Conservation (phyloP, 2,113 vertebrate species). For the Ammodytes dubius region DNA sequence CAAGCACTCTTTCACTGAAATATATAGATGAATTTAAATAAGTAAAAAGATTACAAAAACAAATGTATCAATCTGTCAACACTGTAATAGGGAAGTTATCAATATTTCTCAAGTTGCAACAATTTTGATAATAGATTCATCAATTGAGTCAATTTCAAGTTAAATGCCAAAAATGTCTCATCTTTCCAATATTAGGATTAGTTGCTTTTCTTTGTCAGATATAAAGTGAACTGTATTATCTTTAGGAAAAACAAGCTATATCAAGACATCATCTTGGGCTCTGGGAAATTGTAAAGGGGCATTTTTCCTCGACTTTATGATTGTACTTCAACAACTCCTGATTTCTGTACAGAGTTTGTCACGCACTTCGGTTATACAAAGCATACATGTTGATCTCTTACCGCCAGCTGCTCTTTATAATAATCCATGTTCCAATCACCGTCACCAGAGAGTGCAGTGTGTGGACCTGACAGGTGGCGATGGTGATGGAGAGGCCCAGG, state of each 20-base stretch:
- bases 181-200: not conserved
- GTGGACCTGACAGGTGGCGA: slow-evolving; percentile 89
- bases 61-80: not conserved
- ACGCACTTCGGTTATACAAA: slow-evolving; percentile 1
- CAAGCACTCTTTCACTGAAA: not conserved
- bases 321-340: not conserved
- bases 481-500: slow-evolving; percentile 84
- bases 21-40: not conserved
- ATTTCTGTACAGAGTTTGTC: not conserved
- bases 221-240: not conserved
- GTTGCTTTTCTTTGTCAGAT: not conserved
- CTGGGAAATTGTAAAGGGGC: not conserved
- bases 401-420: slow-evolving; percentile 88
- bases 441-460: slow-evolving; percentile 90
- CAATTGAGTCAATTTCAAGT: not conserved
- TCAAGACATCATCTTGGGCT: not conserved
- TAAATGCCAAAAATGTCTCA: not conserved
- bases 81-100: not conserved
- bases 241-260: not conserved
- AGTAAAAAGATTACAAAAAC: not conserved
- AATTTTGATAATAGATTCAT: not conserved
- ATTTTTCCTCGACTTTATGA: not conserved
- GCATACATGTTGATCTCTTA: slow-evolving; percentile 53
- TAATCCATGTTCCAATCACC: slow-evolving; percentile 90
- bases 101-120: not conserved